phyloP scores from a whole-genome alignment of 2,113 vertebrate genomes.

The Phalacrocorax pelagicus region DNA sequence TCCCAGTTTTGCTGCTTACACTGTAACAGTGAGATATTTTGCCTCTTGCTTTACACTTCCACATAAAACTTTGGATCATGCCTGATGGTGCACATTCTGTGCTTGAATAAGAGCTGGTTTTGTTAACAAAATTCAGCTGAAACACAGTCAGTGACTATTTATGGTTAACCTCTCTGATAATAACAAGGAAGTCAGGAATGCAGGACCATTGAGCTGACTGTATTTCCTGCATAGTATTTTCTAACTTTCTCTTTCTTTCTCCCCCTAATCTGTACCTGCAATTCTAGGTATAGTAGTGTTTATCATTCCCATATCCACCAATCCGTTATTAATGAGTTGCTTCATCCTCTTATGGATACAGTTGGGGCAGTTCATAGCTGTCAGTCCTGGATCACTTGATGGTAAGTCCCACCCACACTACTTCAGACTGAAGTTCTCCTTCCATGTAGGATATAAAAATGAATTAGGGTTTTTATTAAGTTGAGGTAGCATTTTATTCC shows the following conservation, averaged over 20 bases:
- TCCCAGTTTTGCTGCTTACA: background rate
- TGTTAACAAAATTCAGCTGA: background rate
- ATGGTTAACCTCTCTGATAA: background rate
- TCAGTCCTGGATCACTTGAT: conserved; percentile 68
- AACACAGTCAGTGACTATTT: background rate
- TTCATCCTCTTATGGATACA: conserved; percentile 70
- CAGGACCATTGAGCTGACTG: conserved; percentile 14
- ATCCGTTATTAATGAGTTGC: conserved; percentile 72
- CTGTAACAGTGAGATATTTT: background rate
- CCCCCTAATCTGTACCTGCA: conserved; percentile 61
- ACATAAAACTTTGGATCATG: background rate
- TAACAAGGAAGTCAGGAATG: background rate
- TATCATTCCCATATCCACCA: conserved; percentile 71
- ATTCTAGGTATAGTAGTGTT: conserved; percentile 71
- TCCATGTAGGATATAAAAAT: conserved; percentile 52
- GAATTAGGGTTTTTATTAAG: background rate
- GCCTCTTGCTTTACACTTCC: background rate
- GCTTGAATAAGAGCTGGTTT: background rate
- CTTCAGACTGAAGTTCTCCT: conserved; percentile 63
- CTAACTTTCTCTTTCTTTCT: conserved; percentile 69
- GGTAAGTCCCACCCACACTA: conserved; percentile 67
- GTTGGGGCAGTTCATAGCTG: conserved; percentile 71
- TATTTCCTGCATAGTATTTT: conserved; percentile 52
- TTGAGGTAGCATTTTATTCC: background rate
- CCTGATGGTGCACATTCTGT: background rate